Evolutionary conservation across 2,888 invertebrate genomes (phyloP).

Genomic region (Callyntrura guangdongensis): DNA sequence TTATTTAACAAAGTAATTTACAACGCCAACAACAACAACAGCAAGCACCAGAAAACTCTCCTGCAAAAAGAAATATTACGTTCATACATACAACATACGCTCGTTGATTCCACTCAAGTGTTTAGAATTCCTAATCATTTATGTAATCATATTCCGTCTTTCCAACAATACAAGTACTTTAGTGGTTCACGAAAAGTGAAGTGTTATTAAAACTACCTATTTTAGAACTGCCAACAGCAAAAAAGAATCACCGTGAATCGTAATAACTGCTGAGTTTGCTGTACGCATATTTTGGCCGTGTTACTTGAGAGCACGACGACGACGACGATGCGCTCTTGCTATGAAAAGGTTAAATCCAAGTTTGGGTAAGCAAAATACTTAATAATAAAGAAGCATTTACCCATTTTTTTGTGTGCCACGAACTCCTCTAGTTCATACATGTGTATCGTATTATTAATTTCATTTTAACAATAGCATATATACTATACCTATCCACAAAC

Average conservation of each 20-base stretch:
- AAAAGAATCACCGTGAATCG: constrained; percentile 2
- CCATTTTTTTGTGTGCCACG: neutral
- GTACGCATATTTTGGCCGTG: constrained; percentile 31
- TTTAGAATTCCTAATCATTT: constrained; percentile 36
- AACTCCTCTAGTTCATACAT: constrained; percentile 12
- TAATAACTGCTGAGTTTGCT: constrained; percentile 20
- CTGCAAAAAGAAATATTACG: constrained; percentile 30
- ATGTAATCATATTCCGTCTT: constrained; percentile 55
- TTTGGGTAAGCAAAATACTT: constrained; percentile 77
- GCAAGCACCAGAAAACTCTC: neutral
- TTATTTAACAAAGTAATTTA: constrained; percentile 53
- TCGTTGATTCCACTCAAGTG: constrained; percentile 41
- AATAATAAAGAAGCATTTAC: constrained; percentile 6
- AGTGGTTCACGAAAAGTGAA: constrained; percentile 1
- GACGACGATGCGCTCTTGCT: constrained; percentile 73
- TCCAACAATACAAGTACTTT: constrained; percentile 33
- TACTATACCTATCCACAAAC: too few species aligned
- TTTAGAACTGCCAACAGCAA: constrained; percentile 19
- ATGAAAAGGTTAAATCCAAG: constrained; percentile 81
- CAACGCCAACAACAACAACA: constrained; percentile 37
- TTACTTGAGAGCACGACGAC: neutral
- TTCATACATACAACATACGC: neutral
- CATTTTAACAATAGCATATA: constrained; percentile 37
- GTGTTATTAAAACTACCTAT: constrained; percentile 35
- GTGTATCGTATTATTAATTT: neutral